A percentile compares a stretch with the other conserved stretches of the same genome.
Evolutionary conservation across 2,888 invertebrate species (phyloP).

Genomic region (Anticlea derivata): DNA sequence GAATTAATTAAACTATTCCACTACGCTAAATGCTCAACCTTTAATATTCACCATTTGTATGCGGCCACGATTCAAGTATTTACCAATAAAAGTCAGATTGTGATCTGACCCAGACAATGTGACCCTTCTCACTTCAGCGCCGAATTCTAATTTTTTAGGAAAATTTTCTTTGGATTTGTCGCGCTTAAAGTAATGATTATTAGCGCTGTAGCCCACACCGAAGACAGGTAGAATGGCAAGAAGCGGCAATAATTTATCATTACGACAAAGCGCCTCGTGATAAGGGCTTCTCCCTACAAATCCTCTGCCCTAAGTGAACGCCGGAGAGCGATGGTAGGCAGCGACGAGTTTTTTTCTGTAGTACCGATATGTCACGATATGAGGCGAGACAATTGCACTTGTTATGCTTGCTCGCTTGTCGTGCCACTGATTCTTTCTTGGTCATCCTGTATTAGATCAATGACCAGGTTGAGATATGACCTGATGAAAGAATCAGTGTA

Average conservation of each 20-base stretch:
- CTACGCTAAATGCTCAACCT: slow-evolving; percentile 9
- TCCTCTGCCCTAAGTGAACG: slow-evolving; percentile 30
- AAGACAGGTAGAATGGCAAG: slow-evolving; percentile 41
- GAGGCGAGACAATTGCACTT: too few relatives aligned
- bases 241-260: slow-evolving; percentile 64
- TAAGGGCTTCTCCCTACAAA: slow-evolving; percentile 49
- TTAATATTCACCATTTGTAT: slow-evolving; percentile 20
- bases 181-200: slow-evolving; percentile 36
- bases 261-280: slow-evolving; percentile 60
- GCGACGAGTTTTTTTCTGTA: not conserved
- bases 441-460: too few relatives aligned
- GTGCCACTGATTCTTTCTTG: too few relatives aligned
- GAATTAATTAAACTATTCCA: slow-evolving; percentile 19
- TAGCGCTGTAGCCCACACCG: slow-evolving; percentile 32
- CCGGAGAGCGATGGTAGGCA: not conserved
- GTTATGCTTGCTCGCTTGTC: too few relatives aligned
- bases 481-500: too few relatives aligned
- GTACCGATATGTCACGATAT: too few relatives aligned
- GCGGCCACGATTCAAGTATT: slow-evolving; percentile 25
- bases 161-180: slow-evolving; percentile 32
- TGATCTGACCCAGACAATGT: slow-evolving; percentile 32
- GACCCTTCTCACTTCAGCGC: slow-evolving; percentile 26
- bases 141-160: slow-evolving; percentile 29
- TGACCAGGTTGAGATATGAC: too few relatives aligned
- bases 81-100: slow-evolving; percentile 31